Conservation (phyloP, 2,888 invertebrate species). For the Lacanobia wlatinum region DNA sequence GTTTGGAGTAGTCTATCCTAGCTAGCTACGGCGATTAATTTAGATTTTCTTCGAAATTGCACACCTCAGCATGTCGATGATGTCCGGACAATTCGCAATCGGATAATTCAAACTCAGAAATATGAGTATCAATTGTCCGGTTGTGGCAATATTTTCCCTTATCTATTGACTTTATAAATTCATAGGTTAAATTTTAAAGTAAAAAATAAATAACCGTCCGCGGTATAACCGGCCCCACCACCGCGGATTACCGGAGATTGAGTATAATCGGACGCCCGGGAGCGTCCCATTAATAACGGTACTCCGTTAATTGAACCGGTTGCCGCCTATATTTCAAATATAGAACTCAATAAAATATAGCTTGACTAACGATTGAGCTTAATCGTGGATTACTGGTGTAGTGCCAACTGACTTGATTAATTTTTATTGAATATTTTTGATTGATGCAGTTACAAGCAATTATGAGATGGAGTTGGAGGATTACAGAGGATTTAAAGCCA, state of each 20-base stretch:
- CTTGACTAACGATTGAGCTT: slow-evolving; percentile 67
- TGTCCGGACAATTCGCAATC: too few relatives aligned
- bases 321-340: slow-evolving; percentile 86
- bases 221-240: slow-evolving; percentile 69
- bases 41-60: background rate
- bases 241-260: slow-evolving; percentile 89
- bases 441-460: slow-evolving; percentile 25
- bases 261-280: slow-evolving; percentile 87
- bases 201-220: slow-evolving; percentile 51
- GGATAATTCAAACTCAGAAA: too few relatives aligned
- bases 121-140: too few relatives aligned
- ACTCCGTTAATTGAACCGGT: slow-evolving; percentile 87
- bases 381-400: slow-evolving; percentile 63
- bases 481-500: background rate
- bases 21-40: background rate
- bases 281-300: slow-evolving; percentile 87
- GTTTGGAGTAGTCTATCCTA: background rate
- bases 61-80: background rate
- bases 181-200: too few relatives aligned
- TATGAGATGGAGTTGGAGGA: background rate
- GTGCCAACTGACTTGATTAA: slow-evolving; percentile 46
- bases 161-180: background rate
- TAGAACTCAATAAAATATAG: slow-evolving; percentile 76
- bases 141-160: background rate
- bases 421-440: slow-evolving; percentile 54